phyloP scores from a whole-genome alignment of 2,113 vertebrate genomes.

The Forbesichthys agassizii region DNA sequence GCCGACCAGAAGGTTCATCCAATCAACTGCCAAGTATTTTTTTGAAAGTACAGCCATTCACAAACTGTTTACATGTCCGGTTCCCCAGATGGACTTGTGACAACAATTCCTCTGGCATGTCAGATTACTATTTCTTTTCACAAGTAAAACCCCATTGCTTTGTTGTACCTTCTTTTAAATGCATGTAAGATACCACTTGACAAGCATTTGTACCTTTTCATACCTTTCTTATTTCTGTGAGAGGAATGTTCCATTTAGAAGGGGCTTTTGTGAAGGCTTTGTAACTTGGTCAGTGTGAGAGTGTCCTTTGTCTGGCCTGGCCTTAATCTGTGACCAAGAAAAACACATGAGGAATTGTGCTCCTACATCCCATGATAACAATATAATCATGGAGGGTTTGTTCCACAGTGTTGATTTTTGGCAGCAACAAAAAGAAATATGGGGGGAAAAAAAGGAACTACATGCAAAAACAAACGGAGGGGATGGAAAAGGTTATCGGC shows the following conservation, averaged over 20 bases:
- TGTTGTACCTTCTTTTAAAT: too few relatives aligned
- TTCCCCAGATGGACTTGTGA: too few relatives aligned
- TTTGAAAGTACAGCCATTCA: too few relatives aligned
- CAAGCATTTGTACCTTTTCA: too few relatives aligned
- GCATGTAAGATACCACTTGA: too few relatives aligned
- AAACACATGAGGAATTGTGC: slow-evolving; percentile 47
- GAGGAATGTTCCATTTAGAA: neutral
- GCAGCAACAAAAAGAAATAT: slow-evolving; percentile 23
- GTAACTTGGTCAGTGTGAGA: neutral
- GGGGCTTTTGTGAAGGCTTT: neutral
- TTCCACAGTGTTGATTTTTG: slow-evolving; percentile 42
- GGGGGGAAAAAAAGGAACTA: slow-evolving; percentile 17
- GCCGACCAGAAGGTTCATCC: too few relatives aligned
- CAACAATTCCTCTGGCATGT: too few relatives aligned
- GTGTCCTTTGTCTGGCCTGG: neutral
- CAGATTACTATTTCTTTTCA: too few relatives aligned
- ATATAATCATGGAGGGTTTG: slow-evolving; percentile 1
- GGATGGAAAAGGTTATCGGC: neutral
- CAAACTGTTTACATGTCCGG: too few relatives aligned
- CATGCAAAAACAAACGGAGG: neutral
- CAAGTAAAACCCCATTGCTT: too few relatives aligned
- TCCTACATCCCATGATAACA: slow-evolving; percentile 15
- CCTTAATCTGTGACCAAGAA: slow-evolving; percentile 19
- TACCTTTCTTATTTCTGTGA: neutral
- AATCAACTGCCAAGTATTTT: too few relatives aligned